phyloP scores from a whole-genome alignment of 92 coral and sea anemone species.

The Pocillopora grandis region DNA sequence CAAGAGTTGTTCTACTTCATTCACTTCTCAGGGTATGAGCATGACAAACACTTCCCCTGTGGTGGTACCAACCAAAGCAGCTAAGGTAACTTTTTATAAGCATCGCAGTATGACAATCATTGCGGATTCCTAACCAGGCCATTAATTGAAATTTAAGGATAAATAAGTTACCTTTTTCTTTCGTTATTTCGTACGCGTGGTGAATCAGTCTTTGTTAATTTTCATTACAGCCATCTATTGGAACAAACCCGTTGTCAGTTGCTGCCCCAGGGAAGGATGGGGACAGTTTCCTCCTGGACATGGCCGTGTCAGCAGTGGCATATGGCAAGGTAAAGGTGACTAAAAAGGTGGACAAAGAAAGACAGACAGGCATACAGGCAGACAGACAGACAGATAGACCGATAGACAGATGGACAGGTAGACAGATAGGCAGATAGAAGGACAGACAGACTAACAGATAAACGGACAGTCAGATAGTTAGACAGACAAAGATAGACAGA shows the following conservation, averaged over 20 bases:
- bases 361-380: not conserved
- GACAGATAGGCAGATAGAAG: too few species aligned
- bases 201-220: not conserved
- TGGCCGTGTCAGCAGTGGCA: constrained; percentile 95
- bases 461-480: too few species aligned
- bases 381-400: too few species aligned
- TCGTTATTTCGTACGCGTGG: not conserved
- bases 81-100: constrained; percentile 48
- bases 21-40: constrained; percentile 71
- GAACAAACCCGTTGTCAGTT: constrained; percentile 90
- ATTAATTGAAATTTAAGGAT: not conserved
- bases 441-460: too few species aligned
- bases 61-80: constrained; percentile 90
- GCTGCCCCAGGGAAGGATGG: constrained; percentile 86
- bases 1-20: not conserved
- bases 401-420: too few species aligned
- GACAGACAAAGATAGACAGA: too few species aligned
- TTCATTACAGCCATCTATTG: constrained; percentile 63
- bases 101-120: not conserved
- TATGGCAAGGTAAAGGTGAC: constrained; percentile 77
- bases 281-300: constrained; percentile 89
- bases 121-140: not conserved
- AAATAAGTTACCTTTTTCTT: too few species aligned
- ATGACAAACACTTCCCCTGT: constrained; percentile 92
- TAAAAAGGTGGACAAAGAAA: not conserved